phyloP scores from a whole-genome alignment of 2,113 vertebrate genomes.

The Pheucticus melanocephalus region DNA sequence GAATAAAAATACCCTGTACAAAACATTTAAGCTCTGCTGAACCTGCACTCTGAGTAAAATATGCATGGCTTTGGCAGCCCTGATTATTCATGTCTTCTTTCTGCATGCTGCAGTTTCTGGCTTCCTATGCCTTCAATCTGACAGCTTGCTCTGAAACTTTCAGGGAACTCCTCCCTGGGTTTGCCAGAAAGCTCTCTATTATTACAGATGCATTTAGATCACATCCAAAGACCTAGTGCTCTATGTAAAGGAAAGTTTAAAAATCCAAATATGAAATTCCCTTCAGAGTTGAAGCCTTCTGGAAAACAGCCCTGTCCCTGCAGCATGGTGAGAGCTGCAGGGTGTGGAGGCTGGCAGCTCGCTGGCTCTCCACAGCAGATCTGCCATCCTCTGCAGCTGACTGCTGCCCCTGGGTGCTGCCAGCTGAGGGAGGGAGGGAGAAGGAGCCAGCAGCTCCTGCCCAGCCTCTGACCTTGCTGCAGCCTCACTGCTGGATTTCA shows the following conservation, averaged over 20 bases:
- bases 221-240: not conserved
- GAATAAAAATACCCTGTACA: not conserved
- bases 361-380: not conserved
- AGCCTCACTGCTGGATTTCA: accelerated
- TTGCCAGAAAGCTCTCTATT: not conserved
- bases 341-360: not conserved
- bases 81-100: not conserved
- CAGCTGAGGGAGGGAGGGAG: not conserved
- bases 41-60: not conserved
- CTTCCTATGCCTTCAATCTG: not conserved
- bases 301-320: not conserved
- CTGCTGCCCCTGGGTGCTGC: not conserved
- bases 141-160: not conserved
- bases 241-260: not conserved
- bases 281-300: not conserved
- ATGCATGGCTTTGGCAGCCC: not conserved
- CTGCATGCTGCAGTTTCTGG: not conserved
- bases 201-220: not conserved
- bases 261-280: not conserved
- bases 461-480: not conserved
- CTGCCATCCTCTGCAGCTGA: not conserved
- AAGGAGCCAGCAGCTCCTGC: not conserved
- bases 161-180: not conserved
- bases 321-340: accelerated
- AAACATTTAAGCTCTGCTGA: not conserved